Evolutionary conservation across 2,888 invertebrate genomes (phyloP), one percentile per base, ranked within the genome.

Genomic region (Anaspis maculata): DNA sequence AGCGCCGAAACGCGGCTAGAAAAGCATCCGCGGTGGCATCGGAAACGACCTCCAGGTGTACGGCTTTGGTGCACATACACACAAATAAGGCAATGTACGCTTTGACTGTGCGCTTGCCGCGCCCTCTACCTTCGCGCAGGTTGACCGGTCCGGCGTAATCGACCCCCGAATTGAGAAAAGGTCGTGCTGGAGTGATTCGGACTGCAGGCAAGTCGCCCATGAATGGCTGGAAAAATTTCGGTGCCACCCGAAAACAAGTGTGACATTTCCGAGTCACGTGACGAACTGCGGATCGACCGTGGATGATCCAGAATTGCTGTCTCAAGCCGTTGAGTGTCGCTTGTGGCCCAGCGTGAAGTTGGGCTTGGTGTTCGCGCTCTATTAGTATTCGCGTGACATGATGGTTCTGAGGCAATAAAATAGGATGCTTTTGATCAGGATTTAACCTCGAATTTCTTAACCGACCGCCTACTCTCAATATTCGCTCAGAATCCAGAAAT

Each of bases 81-180:
- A 49, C 29, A 27, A 49, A 49, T 19, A 46, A 27, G 19, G 32
- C 23, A 14, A 49, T 31, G 25, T 46, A 48, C 9, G 34, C 21
- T 14, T 48, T 42, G 5, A 27, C 15, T 15, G 24, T 31, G 31
- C 34, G 42, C 3, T 28, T 31, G 27, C 42, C 39, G 3, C 44
- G 24, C 14, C 44, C 37, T 15, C 36, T 31, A 24, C 30, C 37
- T 27, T 42, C 42, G 10, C 36, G 40, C 7, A 44, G 27, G 19
- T 29, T 15, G 33, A 45, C 37, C 4, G 44, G 46, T 4, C 46
- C 48, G 6, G 43, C 47, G 27, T 42, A 47, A 27, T 50, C 48
- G n/a, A 42, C 24, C 15, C 44, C 48, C 15, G 35, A 31, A 19
- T 27, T 35, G n/a, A 11, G 23, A 35, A 49, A 46, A 4, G 44